Evolutionary conservation across 2,113 vertebrate species (phyloP).

Genomic region (Jaculus jaculus): DNA sequence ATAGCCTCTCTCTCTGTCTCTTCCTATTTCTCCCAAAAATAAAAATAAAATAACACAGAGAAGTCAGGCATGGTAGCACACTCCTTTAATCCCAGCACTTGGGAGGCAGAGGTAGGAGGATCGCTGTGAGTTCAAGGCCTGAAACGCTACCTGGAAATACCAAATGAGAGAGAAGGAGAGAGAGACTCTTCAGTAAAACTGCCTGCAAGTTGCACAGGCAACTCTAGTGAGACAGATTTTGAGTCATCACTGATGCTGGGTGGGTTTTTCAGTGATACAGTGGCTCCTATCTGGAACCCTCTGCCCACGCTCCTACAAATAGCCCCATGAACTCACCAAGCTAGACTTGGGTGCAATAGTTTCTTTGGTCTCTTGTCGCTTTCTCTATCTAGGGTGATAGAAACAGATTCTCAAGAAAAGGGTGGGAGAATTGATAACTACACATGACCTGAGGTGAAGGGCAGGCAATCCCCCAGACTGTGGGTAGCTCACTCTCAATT

Average conservation of each 20-base stretch:
- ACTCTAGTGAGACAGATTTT: not conserved
- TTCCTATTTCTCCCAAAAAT: too few relatives aligned
- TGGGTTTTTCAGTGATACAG: not conserved
- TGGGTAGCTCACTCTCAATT: not conserved
- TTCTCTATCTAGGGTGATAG: not conserved
- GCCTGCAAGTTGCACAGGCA: not conserved
- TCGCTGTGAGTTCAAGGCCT: too few relatives aligned
- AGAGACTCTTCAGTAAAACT: not conserved
- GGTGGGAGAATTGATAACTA: not conserved
- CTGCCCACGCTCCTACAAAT: not conserved
- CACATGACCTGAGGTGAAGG: not conserved
- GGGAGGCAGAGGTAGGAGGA: too few relatives aligned
- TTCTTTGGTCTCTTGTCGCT: not conserved
- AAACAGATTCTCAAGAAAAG: not conserved
- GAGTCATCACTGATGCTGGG: accelerated
- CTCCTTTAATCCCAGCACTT: too few relatives aligned
- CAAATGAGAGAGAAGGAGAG: too few relatives aligned
- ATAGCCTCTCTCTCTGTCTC: too few relatives aligned
- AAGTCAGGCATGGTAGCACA: too few relatives aligned
- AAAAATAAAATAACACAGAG: too few relatives aligned
- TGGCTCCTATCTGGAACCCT: too few relatives aligned
- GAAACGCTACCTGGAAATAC: too few relatives aligned
- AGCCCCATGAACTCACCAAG: not conserved
- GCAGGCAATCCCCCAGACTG: not conserved
- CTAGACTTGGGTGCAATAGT: too few relatives aligned